A percentile compares a stretch with the other conserved stretches of the same genome.
phyloP scores from a whole-genome alignment of 2,113 vertebrate species.

The Benthochromis sp. region DNA sequence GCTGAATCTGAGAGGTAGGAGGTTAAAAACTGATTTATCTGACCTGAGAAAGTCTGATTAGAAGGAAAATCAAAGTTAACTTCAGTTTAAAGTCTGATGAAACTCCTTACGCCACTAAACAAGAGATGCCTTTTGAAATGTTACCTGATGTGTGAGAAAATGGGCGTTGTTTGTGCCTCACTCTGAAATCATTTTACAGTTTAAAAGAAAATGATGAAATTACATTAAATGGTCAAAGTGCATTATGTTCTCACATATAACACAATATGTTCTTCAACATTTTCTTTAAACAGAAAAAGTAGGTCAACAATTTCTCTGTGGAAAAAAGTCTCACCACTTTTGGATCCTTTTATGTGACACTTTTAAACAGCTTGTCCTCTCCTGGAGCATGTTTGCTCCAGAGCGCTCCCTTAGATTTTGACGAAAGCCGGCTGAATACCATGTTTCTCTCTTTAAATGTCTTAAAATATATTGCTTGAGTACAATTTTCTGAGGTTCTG shows the following conservation, averaged over 20 bases:
- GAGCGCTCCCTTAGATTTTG: too few species aligned
- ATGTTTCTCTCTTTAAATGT: too few species aligned
- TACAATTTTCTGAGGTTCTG: too few species aligned
- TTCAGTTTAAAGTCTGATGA: too few species aligned
- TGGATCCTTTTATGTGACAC: neutral
- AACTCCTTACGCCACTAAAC: too few species aligned
- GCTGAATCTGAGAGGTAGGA: neutral
- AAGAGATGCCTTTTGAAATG: neutral
- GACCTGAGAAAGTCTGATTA: neutral
- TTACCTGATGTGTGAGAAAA: neutral
- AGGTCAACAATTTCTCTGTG: neutral
- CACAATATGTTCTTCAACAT: too few species aligned
- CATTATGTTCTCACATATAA: neutral
- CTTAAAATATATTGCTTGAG: too few species aligned
- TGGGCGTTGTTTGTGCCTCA: neutral
- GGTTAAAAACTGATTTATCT: neutral
- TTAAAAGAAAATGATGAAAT: neutral
- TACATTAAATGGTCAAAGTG: neutral
- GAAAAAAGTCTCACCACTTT: neutral
- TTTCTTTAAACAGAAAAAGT: too few species aligned
- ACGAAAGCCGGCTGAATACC: too few species aligned
- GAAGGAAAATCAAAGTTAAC: neutral
- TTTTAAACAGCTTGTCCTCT: too few species aligned
- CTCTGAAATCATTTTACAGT: neutral
- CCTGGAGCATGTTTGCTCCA: too few species aligned